Conservation (phyloP, 2,888 invertebrate genomes). For the Agrotis puta region DNA sequence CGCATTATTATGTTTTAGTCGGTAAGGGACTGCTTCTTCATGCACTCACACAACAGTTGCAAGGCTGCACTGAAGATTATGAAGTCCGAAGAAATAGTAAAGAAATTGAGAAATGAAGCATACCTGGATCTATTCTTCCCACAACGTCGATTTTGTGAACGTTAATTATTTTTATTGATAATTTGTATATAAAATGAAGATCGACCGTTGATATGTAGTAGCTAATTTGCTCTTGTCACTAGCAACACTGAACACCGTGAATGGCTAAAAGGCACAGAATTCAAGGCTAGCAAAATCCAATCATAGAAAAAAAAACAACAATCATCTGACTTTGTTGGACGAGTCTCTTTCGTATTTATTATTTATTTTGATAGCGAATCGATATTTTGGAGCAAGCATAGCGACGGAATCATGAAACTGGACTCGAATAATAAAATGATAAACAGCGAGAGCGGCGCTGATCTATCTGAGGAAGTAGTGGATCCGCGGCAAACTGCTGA, state of each 20-base stretch:
- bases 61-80: slow-evolving; percentile 89
- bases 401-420: slow-evolving; percentile 83
- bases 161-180: slow-evolving; percentile 50
- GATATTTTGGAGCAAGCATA: slow-evolving; percentile 70
- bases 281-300: slow-evolving; percentile 4
- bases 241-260: slow-evolving; percentile 71
- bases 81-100: slow-evolving; percentile 86
- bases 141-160: slow-evolving; percentile 82
- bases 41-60: slow-evolving; percentile 88
- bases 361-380: slow-evolving; percentile 84
- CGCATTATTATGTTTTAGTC: slow-evolving; percentile 71
- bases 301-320: slow-evolving; percentile 64
- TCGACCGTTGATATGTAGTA: slow-evolving; percentile 40
- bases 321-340: slow-evolving; percentile 83
- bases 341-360: slow-evolving; percentile 72
- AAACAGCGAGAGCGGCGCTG: slow-evolving; percentile 84
- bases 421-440: slow-evolving; percentile 89
- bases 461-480: slow-evolving; percentile 84
- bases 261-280: slow-evolving; percentile 20
- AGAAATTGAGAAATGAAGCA: slow-evolving; percentile 87
- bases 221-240: slow-evolving; percentile 40
- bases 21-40: slow-evolving; percentile 89
- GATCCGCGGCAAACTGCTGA: slow-evolving; percentile 88
- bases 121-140: slow-evolving; percentile 88
- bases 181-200: slow-evolving; percentile 8